phyloP scores from a whole-genome alignment of 2,113 vertebrate species.

The Odontesthes bonariensis region DNA sequence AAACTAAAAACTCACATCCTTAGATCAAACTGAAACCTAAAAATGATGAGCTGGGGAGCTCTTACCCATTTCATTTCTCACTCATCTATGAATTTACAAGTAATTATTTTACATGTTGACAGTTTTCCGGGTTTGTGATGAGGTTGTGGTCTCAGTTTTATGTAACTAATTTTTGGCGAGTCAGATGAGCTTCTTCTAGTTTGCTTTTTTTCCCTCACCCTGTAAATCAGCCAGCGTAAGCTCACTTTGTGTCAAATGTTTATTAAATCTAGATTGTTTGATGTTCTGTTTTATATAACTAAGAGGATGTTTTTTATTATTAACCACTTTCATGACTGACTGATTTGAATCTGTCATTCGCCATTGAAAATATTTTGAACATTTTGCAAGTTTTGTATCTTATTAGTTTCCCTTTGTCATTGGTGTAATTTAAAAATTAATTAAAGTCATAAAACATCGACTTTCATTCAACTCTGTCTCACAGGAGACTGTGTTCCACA shows the following conservation, averaged over 20 bases:
- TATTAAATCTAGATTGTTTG: background rate
- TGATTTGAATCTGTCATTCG: background rate
- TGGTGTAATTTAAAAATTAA: background rate
- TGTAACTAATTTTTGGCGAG: background rate
- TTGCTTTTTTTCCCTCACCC: background rate
- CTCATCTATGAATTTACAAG: constrained; percentile 27
- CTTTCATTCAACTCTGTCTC: background rate
- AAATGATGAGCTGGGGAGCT: background rate
- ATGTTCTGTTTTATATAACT: constrained; percentile 1
- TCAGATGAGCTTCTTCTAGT: background rate
- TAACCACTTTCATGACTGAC: background rate
- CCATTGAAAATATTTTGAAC: background rate
- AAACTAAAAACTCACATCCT: background rate
- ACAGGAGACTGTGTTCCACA: too few species aligned
- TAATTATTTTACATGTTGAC: background rate
- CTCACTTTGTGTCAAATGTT: constrained; percentile 19
- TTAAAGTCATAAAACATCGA: background rate
- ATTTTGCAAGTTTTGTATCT: background rate
- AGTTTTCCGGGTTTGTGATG: background rate
- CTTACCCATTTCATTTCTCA: background rate
- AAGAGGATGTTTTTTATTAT: constrained; percentile 16
- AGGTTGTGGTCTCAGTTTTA: background rate
- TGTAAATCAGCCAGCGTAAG: background rate
- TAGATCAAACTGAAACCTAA: background rate
- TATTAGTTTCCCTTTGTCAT: background rate